Base-by-base conservation (phyloP, 2,797 vertebrate genomes). In the Acomys russatus region DNA sequence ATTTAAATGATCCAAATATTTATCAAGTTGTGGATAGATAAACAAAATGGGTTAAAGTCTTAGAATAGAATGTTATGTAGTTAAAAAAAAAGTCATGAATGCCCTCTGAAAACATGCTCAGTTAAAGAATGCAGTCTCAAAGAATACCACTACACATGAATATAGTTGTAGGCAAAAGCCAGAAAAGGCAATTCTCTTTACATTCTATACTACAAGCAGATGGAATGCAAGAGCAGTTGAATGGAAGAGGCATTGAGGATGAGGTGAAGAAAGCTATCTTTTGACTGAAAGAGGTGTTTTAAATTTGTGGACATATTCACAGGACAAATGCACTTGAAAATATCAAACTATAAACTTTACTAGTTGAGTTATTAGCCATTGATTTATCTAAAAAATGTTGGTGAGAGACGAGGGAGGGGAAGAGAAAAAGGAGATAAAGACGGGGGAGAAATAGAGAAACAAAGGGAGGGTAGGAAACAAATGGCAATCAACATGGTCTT, bases 351-450 rank as follows among this genome's bases (percentile, higher is more conserved):
- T 22, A 68, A 63, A 70, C 0, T 59, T 83, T 87, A 91, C 38
- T 38, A 56, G 22, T 4, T 85, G 3, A 76, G 51, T n/a, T 38
- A 93, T 23, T 70, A 30, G 2, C 74, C 56, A 77, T 2, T 77
- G 5, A 85, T 86, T 73, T 44, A 88, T 28, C 17, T 95, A 30
- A 56, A n/a, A 84, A 71, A 70, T 59, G 4, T 44, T 30, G 20
- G 66, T 78, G 14, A 63, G 61, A 85, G 9, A 61, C 18, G 38
- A 33, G 2, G 20, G 10, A 14, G 6, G 9, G 10, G 6, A 3
- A 35, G 8, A 33, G 11, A 15, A 4, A 35, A 5, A 3, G n/a
- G 20, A 49, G 8, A 7, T 1, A n/a, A 6, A 7, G 23, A 23
- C n/a, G n/a, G 7, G 22, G 14, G 25, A n/a, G 30, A 61, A 63